Percentiles rank a stretch among this genome's conserved stretches.
Evolutionary conservation across 2,888 invertebrate genomes (phyloP).

Genomic region (Plagodis dolabraria): DNA sequence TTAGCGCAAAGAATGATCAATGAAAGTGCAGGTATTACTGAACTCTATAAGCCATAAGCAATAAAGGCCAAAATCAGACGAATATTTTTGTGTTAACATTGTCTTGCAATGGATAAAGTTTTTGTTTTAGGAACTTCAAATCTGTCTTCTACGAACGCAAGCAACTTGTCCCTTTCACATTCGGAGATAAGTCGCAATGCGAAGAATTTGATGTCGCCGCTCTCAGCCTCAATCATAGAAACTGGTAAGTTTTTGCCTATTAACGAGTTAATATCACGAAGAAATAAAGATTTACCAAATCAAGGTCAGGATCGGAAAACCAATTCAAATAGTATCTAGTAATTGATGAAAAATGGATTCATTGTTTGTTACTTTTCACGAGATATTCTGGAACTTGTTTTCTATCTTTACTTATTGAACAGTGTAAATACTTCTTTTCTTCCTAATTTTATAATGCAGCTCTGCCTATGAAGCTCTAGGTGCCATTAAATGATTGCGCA

Average conservation of each 20-base stretch:
- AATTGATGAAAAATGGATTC: too few species aligned
- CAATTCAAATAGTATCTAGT: too few species aligned
- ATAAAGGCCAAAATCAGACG: conserved; percentile 2
- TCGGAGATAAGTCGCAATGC: conserved; percentile 72
- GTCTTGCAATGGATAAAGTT: neutral
- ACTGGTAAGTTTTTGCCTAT: conserved; percentile 72
- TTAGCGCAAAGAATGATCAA: conserved; percentile 72
- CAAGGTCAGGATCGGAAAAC: neutral
- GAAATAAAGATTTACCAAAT: neutral
- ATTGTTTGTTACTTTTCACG: too few species aligned
- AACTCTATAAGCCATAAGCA: conserved; percentile 11
- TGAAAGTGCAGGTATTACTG: conserved; percentile 66
- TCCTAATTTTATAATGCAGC: too few species aligned
- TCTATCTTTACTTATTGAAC: too few species aligned
- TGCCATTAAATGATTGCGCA: too few species aligned
- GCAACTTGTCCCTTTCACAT: conserved; percentile 70
- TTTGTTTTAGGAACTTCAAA: conserved; percentile 66
- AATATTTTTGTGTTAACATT: neutral
- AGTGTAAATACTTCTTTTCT: too few species aligned
- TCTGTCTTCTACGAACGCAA: conserved; percentile 61
- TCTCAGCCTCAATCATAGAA: conserved; percentile 87
- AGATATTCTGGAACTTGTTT: too few species aligned
- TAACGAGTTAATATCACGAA: neutral
- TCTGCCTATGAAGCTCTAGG: too few species aligned
- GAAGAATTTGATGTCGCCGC: conserved; percentile 70